phyloP scores from a whole-genome alignment of 2,113 vertebrate species.

The Oncorhynchus gorbuscha region DNA sequence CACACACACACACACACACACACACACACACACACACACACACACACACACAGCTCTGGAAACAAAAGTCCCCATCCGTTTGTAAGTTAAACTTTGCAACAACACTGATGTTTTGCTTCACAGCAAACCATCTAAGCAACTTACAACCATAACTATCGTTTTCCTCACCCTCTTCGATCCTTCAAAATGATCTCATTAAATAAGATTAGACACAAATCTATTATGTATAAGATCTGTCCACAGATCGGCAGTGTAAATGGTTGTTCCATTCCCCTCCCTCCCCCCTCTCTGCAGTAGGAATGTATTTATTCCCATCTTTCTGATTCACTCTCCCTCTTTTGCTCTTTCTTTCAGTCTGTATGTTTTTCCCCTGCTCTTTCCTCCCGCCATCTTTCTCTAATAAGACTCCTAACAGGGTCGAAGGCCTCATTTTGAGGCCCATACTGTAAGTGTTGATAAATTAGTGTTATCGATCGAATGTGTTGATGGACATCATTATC shows the following conservation, averaged over 20 bases:
- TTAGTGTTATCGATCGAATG: conserved; percentile 33
- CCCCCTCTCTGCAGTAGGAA: background rate
- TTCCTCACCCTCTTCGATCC: conserved; percentile 2
- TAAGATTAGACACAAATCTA: background rate
- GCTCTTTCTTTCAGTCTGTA: background rate
- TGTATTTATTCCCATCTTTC: background rate
- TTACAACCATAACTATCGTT: conserved; percentile 7
- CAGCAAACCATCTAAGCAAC: conserved; percentile 6
- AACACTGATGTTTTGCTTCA: conserved; percentile 17
- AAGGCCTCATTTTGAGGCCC: background rate
- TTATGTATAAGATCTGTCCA: conserved; percentile 10
- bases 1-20: background rate
- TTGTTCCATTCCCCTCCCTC: background rate
- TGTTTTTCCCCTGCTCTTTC: background rate
- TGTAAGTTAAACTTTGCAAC: background rate
- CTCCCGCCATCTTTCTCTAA: background rate
- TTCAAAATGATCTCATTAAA: conserved; percentile 24
- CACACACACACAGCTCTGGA: background rate
- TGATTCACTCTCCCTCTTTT: background rate
- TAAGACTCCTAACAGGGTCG: background rate
- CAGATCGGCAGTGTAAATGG: conserved; percentile 9
- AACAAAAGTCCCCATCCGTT: background rate
- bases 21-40: background rate
- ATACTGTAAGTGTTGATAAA: conserved; percentile 33
- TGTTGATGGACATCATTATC: too few species aligned